Percentiles rank a stretch among this genome's conserved stretches.
Evolutionary conservation across 2,113 vertebrate species (phyloP).

Genomic region (Pygoscelis antarcticus): DNA sequence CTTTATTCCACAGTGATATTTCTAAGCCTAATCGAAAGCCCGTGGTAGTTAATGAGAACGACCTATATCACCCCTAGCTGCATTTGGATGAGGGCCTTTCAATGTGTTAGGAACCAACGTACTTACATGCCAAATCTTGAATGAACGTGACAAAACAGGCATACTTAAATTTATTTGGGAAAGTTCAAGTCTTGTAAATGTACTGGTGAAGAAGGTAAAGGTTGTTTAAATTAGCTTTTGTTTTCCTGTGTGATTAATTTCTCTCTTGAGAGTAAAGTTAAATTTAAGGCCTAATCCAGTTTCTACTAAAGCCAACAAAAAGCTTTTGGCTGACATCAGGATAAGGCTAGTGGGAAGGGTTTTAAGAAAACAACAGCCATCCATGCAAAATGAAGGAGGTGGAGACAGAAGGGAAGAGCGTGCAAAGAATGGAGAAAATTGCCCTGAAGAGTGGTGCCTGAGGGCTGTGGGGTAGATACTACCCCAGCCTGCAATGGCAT

Average conservation of each 20-base stretch:
- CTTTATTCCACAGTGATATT: neutral
- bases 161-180: neutral
- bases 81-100: neutral
- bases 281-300: neutral
- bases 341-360: neutral
- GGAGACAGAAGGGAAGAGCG: neutral
- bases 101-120: neutral
- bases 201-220: neutral
- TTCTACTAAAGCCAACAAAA: neutral
- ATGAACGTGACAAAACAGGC: neutral
- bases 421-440: neutral
- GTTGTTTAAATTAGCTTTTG: neutral
- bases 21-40: neutral
- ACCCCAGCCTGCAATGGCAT: fast-evolving
- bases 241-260: neutral
- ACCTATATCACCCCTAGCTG: neutral
- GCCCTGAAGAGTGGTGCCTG: neutral
- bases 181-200: neutral
- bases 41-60: neutral
- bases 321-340: neutral
- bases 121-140: neutral
- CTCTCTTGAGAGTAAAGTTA: neutral
- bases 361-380: neutral
- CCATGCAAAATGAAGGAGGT: neutral
- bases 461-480: neutral